Base-by-base conservation (phyloP, 2,113 vertebrate genomes). In the Potamarius usumacintae region DNA sequence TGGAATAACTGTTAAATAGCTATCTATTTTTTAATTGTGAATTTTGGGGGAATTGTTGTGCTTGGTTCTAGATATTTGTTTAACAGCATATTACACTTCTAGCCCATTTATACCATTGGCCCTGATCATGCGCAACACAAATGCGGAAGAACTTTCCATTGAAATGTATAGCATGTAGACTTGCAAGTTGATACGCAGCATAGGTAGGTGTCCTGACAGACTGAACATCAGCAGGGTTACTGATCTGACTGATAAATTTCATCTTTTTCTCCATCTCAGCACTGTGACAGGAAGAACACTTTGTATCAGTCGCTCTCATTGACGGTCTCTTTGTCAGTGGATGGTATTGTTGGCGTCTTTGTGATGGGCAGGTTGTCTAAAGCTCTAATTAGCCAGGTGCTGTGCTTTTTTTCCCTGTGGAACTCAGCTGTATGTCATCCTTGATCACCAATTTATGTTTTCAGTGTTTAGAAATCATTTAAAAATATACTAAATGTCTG, bases 321-420 rank as follows among this genome's bases (percentile, higher is more conserved):
- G 81, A 77, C 55, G 27, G 18, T 60, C 52, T 85, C 78, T 65
- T 65, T 76, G 71, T 71, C 78, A 53, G 72, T 65, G 76, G 53
- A 50, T 72, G 22, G 53, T 34, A 77, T 69, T n/a, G 81, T 74
- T 48, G 30, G 52, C 14, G 42, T 87, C 77, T 69, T 25, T 50
- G 58, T 87, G 62, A 87, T n/a, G 52, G 52, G 42, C 85, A 80
- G 50, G 74, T 42, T 57, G 50, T 87, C 30, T 6, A 20, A 82
- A 65, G 50, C 60, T 77, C 58, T 86, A 85, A 76, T 82, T 82
- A 85, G 50, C 83, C 25, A 22, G 20, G n/a, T 85, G 52, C 79
- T 27, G 57, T 48, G 78, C 42, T 34, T 48, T 50, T 17, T 79
- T 30, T 42, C 15, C 15, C 85, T 62, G 53, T 86, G 72, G 76